A percentile compares a stretch with the other conserved stretches of the same genome.
phyloP scores from a whole-genome alignment of 2,797 vertebrate genomes.

The Premnoplex brunnescens region DNA sequence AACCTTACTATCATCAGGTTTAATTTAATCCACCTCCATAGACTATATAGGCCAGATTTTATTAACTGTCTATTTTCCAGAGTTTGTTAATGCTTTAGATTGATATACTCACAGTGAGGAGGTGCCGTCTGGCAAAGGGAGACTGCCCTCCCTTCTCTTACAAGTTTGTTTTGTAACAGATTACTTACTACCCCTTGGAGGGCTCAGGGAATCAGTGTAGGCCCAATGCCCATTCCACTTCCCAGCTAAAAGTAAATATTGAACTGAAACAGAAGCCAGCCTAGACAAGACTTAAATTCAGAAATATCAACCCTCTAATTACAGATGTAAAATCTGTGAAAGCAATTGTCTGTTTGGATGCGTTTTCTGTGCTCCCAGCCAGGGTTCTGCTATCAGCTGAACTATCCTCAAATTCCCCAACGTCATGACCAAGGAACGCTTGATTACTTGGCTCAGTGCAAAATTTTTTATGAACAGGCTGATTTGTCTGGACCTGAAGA shows the following conservation, averaged over 20 bases:
- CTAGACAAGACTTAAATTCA: conserved; percentile 5
- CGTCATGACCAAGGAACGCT: background rate
- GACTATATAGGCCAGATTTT: background rate
- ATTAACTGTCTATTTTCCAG: background rate
- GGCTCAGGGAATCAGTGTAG: background rate
- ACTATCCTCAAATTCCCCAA: conserved; percentile 6
- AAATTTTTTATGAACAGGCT: background rate
- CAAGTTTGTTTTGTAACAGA: background rate
- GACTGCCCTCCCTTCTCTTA: background rate
- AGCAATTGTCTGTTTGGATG: background rate
- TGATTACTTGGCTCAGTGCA: background rate
- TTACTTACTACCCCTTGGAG: background rate
- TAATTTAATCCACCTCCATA: background rate
- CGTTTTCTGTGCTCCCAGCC: background rate
- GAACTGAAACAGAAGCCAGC: background rate
- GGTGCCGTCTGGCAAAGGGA: background rate
- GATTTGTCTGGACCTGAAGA: background rate
- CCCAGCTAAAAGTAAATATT: background rate
- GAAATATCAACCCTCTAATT: conserved; percentile 15
- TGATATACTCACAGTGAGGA: background rate
- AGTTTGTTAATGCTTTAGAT: background rate
- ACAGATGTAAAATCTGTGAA: conserved; percentile 7
- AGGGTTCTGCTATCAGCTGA: conserved; percentile 13
- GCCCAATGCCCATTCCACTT: background rate
- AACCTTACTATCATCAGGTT: background rate